Evolutionary conservation across 1,140 invertebrate species (phyloP).

Genomic region (Tetramorium alpestre): DNA sequence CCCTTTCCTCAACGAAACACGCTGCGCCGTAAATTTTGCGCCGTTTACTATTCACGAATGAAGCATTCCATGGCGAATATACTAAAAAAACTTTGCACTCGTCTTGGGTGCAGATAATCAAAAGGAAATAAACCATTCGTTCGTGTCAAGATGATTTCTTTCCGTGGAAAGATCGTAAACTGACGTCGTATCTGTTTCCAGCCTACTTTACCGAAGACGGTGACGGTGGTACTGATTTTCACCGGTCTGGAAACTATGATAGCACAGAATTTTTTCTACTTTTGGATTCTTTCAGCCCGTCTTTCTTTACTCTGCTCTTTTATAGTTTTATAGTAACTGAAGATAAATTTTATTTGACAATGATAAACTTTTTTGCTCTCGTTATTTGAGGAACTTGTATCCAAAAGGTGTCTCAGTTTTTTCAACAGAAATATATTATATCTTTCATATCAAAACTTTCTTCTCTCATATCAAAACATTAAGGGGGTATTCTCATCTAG

Average conservation of each 20-base stretch:
- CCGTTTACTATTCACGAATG: conserved; percentile 25
- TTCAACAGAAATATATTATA: neutral
- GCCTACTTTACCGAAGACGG: conserved; percentile 21
- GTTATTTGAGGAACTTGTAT: conserved; percentile 1
- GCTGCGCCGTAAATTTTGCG: neutral
- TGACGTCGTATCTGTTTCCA: conserved; percentile 31
- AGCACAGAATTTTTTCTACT: conserved; percentile 41
- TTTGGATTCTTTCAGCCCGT: neutral
- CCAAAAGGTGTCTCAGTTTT: neutral
- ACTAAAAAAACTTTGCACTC: conserved; percentile 19
- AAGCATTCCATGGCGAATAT: neutral
- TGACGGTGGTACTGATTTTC: conserved; percentile 6
- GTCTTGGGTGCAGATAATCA: conserved; percentile 17
- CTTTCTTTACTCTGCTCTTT: neutral
- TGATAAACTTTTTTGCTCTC: neutral
- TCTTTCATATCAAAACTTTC: neutral
- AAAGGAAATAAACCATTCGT: conserved; percentile 23
- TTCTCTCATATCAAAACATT: neutral
- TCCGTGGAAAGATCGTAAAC: conserved; percentile 32
- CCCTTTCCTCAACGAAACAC: neutral
- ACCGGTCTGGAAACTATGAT: conserved; percentile 48
- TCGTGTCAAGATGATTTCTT: conserved; percentile 28
- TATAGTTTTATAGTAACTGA: neutral
- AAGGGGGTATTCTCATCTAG: no score
- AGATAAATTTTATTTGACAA: conserved; percentile 23